A percentile compares a stretch with the other conserved stretches of the same genome.
Conservation (phyloP, 2,113 vertebrate genomes). For the Phylloscopus whistleri region DNA sequence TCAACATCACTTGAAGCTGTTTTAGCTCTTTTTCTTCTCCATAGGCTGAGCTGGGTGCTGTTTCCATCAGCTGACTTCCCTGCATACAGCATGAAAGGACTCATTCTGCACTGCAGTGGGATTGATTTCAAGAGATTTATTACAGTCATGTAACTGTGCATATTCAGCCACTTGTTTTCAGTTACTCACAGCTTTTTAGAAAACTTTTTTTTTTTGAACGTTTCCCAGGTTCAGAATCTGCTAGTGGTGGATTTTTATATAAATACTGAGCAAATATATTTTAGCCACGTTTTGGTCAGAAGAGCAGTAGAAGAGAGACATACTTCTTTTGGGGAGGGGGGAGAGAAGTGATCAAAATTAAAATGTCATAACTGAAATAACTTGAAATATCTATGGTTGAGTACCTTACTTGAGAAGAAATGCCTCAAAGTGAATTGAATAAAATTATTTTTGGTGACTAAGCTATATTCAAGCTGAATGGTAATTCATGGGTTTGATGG, state of each 20-base stretch:
- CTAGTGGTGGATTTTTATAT: neutral
- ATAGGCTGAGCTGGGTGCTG: neutral
- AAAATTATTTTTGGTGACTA: constrained; percentile 12
- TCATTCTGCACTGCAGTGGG: neutral
- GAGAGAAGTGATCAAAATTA: neutral
- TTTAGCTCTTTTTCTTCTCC: neutral
- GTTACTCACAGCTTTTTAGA: constrained; percentile 1
- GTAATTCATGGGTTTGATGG: neutral
- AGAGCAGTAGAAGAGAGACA: neutral
- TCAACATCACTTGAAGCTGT: neutral
- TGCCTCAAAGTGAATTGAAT: neutral
- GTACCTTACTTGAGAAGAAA: neutral
- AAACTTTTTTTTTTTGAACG: neutral
- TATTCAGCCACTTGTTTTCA: neutral
- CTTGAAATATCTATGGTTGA: neutral
- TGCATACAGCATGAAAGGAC: neutral
- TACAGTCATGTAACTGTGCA: neutral
- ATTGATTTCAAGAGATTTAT: neutral
- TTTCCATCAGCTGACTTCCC: neutral
- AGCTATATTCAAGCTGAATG: neutral
- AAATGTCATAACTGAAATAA: neutral
- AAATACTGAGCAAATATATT: neutral
- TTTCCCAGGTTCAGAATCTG: neutral
- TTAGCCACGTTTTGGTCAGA: neutral
- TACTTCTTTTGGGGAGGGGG: rapidly evolving